Evolutionary conservation across 2,797 vertebrate genomes (phyloP), one percentile per base, ranked within the genome.

Genomic region (Sarcophilus harrisii): DNA sequence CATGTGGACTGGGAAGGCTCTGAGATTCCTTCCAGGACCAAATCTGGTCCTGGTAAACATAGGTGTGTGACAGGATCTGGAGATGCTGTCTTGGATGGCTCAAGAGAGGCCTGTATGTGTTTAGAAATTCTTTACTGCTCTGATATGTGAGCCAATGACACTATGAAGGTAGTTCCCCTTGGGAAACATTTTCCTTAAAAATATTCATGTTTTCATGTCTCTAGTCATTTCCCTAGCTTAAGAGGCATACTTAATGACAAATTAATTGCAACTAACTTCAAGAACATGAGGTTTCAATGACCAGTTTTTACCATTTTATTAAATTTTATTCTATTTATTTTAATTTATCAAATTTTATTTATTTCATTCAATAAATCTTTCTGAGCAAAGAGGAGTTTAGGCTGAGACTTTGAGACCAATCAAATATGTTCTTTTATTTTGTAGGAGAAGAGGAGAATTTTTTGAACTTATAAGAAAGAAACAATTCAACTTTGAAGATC

Each of bases 401-500:
- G n/a, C 30, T 32, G 1, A 18, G 18, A n/a, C 45, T 8, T 38
- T 18, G 10, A 90, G 94, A 96, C 49, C 16, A 90, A 90, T n/a
- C 24, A 28, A n/a, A 45, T 92, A 5, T 90, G 92, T 92, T 81
- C 62, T 90, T 97, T 97, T 96, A 14, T 92, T 98, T 98, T 98
- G 95, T 98, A 99, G 99, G 98, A 99, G 99, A 96, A 98, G 99
- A 97, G 99, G 99, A 95, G 99, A 99, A 96, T 99, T 99, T 98
- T 99, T 99, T 95, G 99, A 99, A 97, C 99, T 99, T 96, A 99
- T 99, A 93, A 99, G 99, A 98, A 99, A 99, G 98, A 99, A 99
- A 92, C 99, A 99, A 97, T 99, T 99, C 98, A 98, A 98, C 58
- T 99, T 99, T 99, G 99, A 99, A 95, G 99, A 99, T 24, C 99